These are phyloP conservation scores for Apantesis nais DNA, from an alignment of 2,888 invertebrate species.

Conservation along the genomic window DNA sequence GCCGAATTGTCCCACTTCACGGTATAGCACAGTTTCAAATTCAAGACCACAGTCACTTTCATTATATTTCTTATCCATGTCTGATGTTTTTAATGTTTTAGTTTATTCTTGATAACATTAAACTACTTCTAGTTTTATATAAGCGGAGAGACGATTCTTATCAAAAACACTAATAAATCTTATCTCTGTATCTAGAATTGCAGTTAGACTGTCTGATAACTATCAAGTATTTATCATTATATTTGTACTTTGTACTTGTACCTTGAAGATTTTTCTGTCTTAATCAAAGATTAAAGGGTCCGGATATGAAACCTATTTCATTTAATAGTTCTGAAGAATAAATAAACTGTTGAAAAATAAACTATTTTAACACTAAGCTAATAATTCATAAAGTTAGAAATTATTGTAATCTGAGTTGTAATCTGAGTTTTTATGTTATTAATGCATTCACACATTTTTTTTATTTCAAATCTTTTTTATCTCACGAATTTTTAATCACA, in stretches of 20 bases:
- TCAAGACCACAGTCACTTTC: conserved; percentile 56
- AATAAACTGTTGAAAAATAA: too few species aligned
- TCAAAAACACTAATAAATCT: conserved; percentile 45
- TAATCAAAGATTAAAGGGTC: neutral
- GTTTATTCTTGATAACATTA: conserved; percentile 41
- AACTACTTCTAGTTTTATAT: conserved; percentile 52
- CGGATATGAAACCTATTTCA: too few species aligned
- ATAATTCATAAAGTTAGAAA: too few species aligned
- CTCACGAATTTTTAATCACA: too few species aligned
- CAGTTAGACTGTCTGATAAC: conserved; percentile 24
- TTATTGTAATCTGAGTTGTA: too few species aligned
- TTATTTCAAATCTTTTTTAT: too few species aligned
- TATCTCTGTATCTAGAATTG: conserved; percentile 39
- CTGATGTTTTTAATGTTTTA: conserved; percentile 32
- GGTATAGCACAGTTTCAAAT: conserved; percentile 69
- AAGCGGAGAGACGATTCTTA: conserved; percentile 40
- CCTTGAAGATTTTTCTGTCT: neutral
- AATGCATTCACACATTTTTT: too few species aligned
- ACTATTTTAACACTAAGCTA: too few species aligned
- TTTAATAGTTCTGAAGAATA: too few species aligned
- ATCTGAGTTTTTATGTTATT: too few species aligned
- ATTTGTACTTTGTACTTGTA: neutral
- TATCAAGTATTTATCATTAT: neutral
- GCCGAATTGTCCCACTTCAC: conserved; percentile 73
- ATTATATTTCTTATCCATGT: conserved; percentile 51